Percentiles rank a stretch among this genome's conserved stretches.
Conservation (phyloP, 2,888 invertebrate species). For the Anorthoa munda region DNA sequence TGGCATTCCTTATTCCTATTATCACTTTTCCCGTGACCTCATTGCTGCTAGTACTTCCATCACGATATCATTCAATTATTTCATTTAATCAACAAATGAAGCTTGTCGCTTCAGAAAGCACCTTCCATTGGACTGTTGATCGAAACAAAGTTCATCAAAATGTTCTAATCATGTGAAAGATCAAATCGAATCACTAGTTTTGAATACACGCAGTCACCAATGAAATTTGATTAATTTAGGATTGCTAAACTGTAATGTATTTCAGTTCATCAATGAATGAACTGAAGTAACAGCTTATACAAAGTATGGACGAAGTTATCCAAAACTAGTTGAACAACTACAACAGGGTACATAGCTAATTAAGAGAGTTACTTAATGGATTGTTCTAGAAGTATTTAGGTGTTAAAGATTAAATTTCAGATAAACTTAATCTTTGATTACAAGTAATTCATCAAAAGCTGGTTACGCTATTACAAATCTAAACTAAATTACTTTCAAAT, state of each 20-base stretch:
- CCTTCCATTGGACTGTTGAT: conserved; percentile 1
- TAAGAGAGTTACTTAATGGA: conserved; percentile 13
- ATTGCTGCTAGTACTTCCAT: background rate
- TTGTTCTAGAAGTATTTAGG: background rate
- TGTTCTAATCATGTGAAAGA: conserved; percentile 6
- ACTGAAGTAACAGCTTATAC: background rate
- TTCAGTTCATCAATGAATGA: background rate
- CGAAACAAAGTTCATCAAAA: conserved; percentile 24
- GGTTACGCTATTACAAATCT: too few relatives aligned
- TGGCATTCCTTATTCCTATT: background rate
- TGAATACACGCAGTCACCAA: background rate
- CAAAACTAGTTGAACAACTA: conserved; percentile 17
- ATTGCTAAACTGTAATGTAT: background rate
- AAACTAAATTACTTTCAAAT: background rate
- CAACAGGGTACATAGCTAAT: background rate
- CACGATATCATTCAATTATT: conserved; percentile 24
- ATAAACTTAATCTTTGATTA: background rate
- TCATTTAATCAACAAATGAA: conserved; percentile 37
- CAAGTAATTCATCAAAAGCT: background rate
- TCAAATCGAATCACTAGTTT: conserved; percentile 3
- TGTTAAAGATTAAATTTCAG: background rate
- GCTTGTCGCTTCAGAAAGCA: conserved; percentile 23
- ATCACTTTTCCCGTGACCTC: conserved; percentile 6
- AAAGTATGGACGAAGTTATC: background rate
- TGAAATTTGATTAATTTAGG: background rate